Conservation (phyloP, 2,888 invertebrate genomes). For the Drosophila emarginata region DNA sequence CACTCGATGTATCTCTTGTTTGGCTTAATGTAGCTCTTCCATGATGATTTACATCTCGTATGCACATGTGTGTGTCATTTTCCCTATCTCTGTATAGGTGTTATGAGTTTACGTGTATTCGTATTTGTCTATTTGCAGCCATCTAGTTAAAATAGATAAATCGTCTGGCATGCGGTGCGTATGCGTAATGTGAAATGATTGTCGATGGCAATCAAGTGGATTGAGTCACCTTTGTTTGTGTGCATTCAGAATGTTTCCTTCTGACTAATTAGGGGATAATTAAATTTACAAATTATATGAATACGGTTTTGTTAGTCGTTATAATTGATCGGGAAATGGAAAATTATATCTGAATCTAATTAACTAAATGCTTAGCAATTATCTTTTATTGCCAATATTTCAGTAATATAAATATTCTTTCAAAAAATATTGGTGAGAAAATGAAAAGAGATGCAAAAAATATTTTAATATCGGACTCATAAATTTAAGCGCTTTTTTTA, state of each 20-base stretch:
- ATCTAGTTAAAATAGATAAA: constrained; percentile 42
- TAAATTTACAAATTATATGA: constrained; percentile 27
- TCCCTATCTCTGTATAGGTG: background rate
- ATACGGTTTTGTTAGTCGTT: background rate
- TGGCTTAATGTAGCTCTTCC: constrained; percentile 24
- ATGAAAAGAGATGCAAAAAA: no score
- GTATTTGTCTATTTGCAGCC: constrained; percentile 35
- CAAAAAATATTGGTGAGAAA: no score
- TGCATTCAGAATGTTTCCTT: background rate
- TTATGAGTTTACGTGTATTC: constrained; percentile 3
- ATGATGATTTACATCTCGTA: constrained; percentile 10
- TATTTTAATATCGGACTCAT: no score
- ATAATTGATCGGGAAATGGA: constrained; percentile 33
- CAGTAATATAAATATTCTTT: no score
- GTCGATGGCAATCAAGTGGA: constrained; percentile 32
- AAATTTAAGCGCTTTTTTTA: no score
- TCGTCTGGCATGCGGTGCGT: constrained; percentile 51
- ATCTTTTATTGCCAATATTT: background rate
- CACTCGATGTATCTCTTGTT: constrained; percentile 20
- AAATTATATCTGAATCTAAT: constrained; percentile 12
- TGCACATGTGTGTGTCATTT: background rate
- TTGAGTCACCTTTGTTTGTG: constrained; percentile 22
- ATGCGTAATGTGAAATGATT: constrained; percentile 52
- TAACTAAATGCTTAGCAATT: background rate
- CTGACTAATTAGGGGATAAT: constrained; percentile 33